Conservation (phyloP, 2,888 invertebrate genomes). For the Orchestes rusci region DNA sequence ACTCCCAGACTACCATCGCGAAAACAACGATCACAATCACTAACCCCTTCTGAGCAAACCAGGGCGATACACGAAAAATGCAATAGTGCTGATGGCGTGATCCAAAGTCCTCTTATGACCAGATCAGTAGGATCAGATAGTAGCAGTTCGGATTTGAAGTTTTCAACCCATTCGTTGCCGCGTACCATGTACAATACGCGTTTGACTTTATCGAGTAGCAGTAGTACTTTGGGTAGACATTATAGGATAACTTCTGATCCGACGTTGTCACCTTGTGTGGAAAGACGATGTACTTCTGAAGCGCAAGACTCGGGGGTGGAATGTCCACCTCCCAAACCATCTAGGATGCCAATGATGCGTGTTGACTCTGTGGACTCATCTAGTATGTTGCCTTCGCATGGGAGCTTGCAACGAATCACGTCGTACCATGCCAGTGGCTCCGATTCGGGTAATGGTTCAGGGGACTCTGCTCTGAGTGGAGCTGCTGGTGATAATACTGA, state of each 20-base stretch:
- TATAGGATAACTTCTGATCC: constrained; percentile 54
- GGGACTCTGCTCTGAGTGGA: constrained; percentile 71
- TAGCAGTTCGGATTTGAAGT: constrained; percentile 41
- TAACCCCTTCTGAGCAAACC: constrained; percentile 57
- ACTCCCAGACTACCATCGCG: constrained; percentile 49
- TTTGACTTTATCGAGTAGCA: constrained; percentile 48
- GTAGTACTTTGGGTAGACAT: constrained; percentile 44
- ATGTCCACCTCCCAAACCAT: constrained; percentile 56
- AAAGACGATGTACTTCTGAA: constrained; percentile 50
- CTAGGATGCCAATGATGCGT: constrained; percentile 51
- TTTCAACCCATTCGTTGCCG: constrained; percentile 54
- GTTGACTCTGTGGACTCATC: constrained; percentile 38
- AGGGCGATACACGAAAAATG: constrained; percentile 51
- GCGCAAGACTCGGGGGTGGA: constrained; percentile 50
- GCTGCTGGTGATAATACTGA: constrained; percentile 42
- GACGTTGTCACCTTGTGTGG: constrained; percentile 50
- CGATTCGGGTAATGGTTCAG: constrained; percentile 84
- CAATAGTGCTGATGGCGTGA: constrained; percentile 64
- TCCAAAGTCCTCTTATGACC: constrained; percentile 48
- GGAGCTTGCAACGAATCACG: constrained; percentile 46
- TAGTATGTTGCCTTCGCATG: constrained; percentile 35
- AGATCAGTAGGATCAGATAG: constrained; percentile 42
- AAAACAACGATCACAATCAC: constrained; percentile 70
- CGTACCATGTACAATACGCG: constrained; percentile 43
- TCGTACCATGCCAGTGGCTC: constrained; percentile 78